phyloP scores from a whole-genome alignment of 2,888 invertebrate species.

The Lasioglossum figueresi region DNA sequence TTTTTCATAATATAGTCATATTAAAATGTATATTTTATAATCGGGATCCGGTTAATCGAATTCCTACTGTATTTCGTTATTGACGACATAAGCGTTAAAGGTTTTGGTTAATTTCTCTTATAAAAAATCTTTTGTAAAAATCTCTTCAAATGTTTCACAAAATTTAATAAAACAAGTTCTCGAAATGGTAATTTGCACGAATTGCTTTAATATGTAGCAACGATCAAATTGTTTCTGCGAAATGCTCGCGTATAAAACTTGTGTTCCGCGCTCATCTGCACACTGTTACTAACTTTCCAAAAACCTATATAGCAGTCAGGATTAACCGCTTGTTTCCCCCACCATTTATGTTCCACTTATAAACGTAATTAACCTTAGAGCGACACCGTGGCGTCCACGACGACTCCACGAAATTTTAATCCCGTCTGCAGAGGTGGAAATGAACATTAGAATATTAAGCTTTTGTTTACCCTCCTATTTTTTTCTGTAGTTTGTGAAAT shows the following conservation, averaged over 20 bases:
- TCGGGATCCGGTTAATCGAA: too few relatives aligned
- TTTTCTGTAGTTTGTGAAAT: not conserved
- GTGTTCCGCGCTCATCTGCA: not conserved
- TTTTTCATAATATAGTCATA: too few relatives aligned
- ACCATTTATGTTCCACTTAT: not conserved
- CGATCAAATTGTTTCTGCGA: not conserved
- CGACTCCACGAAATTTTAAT: conserved; percentile 1
- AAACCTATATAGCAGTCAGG: not conserved
- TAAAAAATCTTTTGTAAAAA: not conserved
- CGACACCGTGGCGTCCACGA: not conserved
- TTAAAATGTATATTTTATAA: too few relatives aligned
- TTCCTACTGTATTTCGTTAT: not conserved
- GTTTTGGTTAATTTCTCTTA: not conserved
- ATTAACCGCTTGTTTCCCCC: not conserved
- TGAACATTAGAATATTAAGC: conserved; percentile 4
- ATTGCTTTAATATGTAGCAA: not conserved
- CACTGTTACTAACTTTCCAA: not conserved
- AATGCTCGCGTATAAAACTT: not conserved
- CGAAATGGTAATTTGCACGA: not conserved
- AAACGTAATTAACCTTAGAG: not conserved
- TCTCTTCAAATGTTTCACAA: not conserved
- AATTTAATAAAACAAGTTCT: not conserved
- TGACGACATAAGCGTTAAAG: not conserved
- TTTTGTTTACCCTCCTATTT: not conserved
- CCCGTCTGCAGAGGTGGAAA: not conserved